A percentile compares a stretch with the other conserved stretches of the same genome.
Evolutionary conservation across 2,113 vertebrate genomes (phyloP).

Genomic region (Struthidea cinerea): DNA sequence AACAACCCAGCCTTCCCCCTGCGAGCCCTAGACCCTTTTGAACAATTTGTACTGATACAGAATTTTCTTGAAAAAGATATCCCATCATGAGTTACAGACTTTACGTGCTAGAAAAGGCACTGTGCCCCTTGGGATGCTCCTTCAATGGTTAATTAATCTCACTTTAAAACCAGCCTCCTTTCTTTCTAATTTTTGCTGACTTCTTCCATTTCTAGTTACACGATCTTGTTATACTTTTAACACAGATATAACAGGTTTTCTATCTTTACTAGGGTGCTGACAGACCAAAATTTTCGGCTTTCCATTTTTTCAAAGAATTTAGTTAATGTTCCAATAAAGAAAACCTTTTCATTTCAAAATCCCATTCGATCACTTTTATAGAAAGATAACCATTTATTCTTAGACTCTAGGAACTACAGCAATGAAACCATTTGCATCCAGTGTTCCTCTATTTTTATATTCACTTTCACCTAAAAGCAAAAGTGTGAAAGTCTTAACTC

Average conservation of each 20-base stretch:
- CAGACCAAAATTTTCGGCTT: neutral
- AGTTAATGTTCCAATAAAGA: neutral
- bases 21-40: rapidly evolving
- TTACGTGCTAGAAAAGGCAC: neutral
- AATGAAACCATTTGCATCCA: neutral
- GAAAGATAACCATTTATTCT: neutral
- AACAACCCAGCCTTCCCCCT: rapidly evolving
- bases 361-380: neutral
- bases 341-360: neutral
- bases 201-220: neutral
- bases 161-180: neutral
- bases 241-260: neutral
- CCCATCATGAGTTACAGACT: neutral
- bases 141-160: conserved; percentile 14
- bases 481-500: neutral
- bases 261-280: neutral
- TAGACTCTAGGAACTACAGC: neutral
- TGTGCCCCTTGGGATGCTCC: neutral
- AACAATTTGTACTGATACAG: neutral
- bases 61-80: neutral
- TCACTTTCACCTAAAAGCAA: neutral
- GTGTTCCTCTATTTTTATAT: neutral
- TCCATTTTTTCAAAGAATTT: conserved; percentile 4
- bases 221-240: neutral
- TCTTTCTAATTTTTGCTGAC: neutral